Evolutionary conservation across 2,113 vertebrate genomes (phyloP), one percentile per base, ranked within the genome.

Genomic region (Aegotheles bennettii): DNA sequence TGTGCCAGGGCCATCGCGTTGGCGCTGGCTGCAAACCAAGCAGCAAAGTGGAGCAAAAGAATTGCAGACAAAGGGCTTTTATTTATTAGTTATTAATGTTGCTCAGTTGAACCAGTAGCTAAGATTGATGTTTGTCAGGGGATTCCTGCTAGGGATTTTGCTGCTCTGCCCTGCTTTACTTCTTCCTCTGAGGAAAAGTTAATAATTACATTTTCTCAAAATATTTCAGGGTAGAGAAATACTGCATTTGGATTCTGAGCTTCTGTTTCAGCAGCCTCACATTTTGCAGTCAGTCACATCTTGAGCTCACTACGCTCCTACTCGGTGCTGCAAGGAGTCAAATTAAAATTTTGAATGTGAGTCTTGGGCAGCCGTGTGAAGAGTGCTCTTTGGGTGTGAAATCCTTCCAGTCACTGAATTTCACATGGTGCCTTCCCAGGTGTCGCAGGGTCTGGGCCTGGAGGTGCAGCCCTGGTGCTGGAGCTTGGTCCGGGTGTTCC

Each of bases 41-140:
- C 79, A 53, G 83, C 76, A 76, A 91, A 96, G 73, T 81, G 73
- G 84, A 93, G 95, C 87, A 67, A 67, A 70, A 87, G 92, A 82
- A 35, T 15, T 78, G 77, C 95, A 84, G 69, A 91, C 95, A 95
- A 82, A 96, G 87, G 77, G 81, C 81, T 94, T 91, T 84, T 89
- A 80, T 86, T 47, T 73, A 71, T 78, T 38, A 45, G 73, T 87
- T 91, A 89, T 84, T 94, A 29, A 59, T 26, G 77, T 36, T 23
- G 25, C 67, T 74, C 47, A 6, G 0, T 13, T 28, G 57, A 85
- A 63, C 15, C 16, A 0, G 73, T 57, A 50, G 77, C 84, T 81
- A 7, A 70, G 59, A 33, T 74, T 35, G 54, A 8, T 61, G 68
- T 8, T 47, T 28, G 15, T 21, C 28, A 16, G 54, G 59, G 68